Evolutionary conservation across 2,888 invertebrate species (phyloP).

Genomic region (Limulus polyphemus): DNA sequence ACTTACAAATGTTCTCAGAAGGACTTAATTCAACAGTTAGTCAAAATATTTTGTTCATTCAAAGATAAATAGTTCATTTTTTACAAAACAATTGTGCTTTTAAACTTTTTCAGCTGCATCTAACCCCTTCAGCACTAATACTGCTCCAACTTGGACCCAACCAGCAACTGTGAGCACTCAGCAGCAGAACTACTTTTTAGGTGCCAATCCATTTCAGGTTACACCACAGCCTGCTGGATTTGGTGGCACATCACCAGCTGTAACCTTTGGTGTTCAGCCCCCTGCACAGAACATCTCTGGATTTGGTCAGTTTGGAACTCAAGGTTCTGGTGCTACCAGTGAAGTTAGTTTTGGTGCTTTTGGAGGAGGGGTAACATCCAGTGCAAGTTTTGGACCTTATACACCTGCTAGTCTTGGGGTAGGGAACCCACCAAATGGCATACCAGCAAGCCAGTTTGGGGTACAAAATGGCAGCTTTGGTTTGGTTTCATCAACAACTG

Average conservation of each 20-base stretch:
- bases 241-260: constrained; percentile 6
- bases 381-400: too few species aligned
- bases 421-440: constrained; percentile 14
- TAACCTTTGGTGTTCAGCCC: constrained; percentile 7
- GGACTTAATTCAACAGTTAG: too few species aligned
- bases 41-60: too few species aligned
- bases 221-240: constrained; percentile 4
- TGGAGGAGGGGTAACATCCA: too few species aligned
- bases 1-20: too few species aligned
- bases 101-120: constrained; percentile 14
- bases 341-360: too few species aligned
- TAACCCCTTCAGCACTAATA: constrained; percentile 12
- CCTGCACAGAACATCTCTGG: neutral
- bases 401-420: neutral
- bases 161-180: constrained; percentile 1
- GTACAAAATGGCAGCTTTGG: constrained; percentile 16
- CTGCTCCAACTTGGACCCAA: constrained; percentile 10
- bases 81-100: neutral
- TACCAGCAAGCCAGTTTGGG: constrained; percentile 6
- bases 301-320: too few species aligned
- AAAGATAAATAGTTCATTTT: neutral
- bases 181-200: constrained; percentile 6
- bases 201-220: constrained; percentile 20
- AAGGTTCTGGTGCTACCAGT: too few species aligned
- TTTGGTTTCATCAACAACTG: constrained; percentile 2